phyloP scores from a whole-genome alignment of 1,140 invertebrate genomes.

The Procambarus clarkii region DNA sequence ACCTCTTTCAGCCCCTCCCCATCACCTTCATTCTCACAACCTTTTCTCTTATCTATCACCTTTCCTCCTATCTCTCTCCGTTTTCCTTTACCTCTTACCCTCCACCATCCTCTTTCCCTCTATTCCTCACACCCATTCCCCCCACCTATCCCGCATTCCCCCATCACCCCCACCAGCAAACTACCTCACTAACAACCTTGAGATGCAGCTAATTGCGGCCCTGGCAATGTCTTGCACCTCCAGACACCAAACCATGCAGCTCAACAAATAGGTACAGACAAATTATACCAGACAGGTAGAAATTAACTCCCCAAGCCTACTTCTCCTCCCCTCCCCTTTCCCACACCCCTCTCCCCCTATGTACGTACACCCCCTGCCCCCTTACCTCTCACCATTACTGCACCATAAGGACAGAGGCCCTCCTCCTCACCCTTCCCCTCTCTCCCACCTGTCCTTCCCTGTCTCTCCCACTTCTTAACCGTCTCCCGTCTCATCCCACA shows the following conservation, averaged over 20 bases:
- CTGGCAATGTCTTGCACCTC: neutral
- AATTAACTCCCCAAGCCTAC: neutral
- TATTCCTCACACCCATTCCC: no score
- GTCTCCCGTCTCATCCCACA: no score
- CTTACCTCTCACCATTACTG: neutral
- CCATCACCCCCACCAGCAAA: neutral
- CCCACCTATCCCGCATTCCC: no score
- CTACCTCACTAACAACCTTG: neutral
- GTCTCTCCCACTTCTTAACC: no score
- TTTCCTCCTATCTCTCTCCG: neutral
- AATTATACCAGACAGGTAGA: neutral
- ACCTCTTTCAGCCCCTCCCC: no score
- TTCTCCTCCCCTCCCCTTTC: neutral
- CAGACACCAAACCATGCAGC: neutral
- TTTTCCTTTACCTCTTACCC: no score
- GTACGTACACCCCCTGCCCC: neutral
- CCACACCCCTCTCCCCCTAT: no score
- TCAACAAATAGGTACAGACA: neutral
- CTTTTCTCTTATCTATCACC: neutral
- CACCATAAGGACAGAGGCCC: no score
- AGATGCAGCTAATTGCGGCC: neutral
- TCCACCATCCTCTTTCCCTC: no score
- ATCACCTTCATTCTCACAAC: no score
- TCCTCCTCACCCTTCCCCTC: neutral
- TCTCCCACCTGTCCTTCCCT: no score